Evolutionary conservation across 2,113 vertebrate species (phyloP), one percentile per base, ranked within the genome.

Genomic region (Ibidorhyncha struthersii): DNA sequence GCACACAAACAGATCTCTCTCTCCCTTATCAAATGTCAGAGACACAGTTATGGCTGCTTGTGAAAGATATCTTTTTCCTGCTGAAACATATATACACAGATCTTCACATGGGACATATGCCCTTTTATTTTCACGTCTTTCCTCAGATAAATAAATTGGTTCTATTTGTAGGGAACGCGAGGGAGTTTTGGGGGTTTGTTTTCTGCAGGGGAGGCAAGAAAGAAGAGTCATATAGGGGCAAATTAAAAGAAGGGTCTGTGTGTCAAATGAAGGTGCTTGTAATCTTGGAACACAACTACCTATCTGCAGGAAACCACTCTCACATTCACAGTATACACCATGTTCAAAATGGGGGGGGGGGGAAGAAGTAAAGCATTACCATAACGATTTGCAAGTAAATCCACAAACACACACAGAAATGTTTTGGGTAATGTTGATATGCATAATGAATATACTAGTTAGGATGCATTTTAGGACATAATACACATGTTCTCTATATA

Each of bases 21-120:
- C 62, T 53, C 19, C 19, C 36, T 94, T 89, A 93, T 93, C 94
- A 87, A 94, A 97, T 93, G 74, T 91, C 89, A 94, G 86, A 91
- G 70, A 87, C 43, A 65, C 16, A 85, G 70, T 81, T 89, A 89
- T 36, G 53, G 55, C 45, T 93, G 53, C 45, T 59, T 70, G 49
- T 90, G 84, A 94, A 96, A 93, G 70, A 83, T 69, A 77, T 13
- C 27, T 66, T 52, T 93, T 88, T 96, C 86, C 79, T 80, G 47
- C 82, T 63, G 41, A 55, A 30, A 82, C 62, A 66, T 58, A 50
- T 32, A 86, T 58, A 49, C 38, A 69, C 20, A 88, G 50, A 74
- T 81, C 79, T 90, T 93, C 65, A 84, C 43, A 52, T 56, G 50
- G 32, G 38, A 91, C 29, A 89, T 23, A 47, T 13, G 25, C 6